These are phyloP conservation scores for Cheilosia scutellata DNA, from an alignment of 2,888 invertebrate genomes.

Conservation along the genomic window DNA sequence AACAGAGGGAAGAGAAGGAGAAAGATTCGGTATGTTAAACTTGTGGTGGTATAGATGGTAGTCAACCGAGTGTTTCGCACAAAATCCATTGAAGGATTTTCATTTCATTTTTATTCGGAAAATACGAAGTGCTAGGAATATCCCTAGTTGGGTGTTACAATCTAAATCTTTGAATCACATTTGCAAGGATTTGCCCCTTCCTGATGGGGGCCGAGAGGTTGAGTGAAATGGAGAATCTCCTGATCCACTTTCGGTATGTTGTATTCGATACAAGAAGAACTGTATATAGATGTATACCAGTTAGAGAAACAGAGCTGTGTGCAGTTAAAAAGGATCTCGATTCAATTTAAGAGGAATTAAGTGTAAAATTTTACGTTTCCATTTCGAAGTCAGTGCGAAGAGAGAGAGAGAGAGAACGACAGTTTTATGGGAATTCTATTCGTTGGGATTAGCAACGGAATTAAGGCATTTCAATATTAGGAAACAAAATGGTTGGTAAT, in stretches of 20 bases:
- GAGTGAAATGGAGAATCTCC: conserved; percentile 25
- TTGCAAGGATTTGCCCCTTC: conserved; percentile 72
- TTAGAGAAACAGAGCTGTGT: not conserved
- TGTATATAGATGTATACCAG: not conserved
- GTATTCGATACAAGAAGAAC: conserved; percentile 43
- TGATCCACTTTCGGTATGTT: conserved; percentile 67
- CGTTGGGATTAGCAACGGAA: conserved; percentile 74
- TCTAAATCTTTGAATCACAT: conserved; percentile 76
- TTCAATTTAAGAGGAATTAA: conserved; percentile 76
- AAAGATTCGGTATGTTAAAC: conserved; percentile 53
- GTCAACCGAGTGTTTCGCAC: conserved; percentile 53
- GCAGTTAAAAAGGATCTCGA: conserved; percentile 64
- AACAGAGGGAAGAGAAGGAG: not conserved
- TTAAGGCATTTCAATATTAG: conserved; percentile 75
- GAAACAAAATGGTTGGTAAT: conserved; percentile 76
- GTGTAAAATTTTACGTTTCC: conserved; percentile 76
- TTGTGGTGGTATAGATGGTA: conserved; percentile 16
- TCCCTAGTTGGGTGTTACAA: conserved; percentile 76
- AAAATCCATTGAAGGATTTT: conserved; percentile 72
- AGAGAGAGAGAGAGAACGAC: not conserved
- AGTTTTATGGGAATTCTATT: conserved; percentile 73
- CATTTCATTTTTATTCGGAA: conserved; percentile 75
- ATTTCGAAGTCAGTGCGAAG: conserved; percentile 55
- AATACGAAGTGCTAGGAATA: conserved; percentile 76
- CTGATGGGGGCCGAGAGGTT: not conserved